Base-by-base conservation (phyloP, 2,797 vertebrate species). In the Melanotaenia pygmaea region DNA sequence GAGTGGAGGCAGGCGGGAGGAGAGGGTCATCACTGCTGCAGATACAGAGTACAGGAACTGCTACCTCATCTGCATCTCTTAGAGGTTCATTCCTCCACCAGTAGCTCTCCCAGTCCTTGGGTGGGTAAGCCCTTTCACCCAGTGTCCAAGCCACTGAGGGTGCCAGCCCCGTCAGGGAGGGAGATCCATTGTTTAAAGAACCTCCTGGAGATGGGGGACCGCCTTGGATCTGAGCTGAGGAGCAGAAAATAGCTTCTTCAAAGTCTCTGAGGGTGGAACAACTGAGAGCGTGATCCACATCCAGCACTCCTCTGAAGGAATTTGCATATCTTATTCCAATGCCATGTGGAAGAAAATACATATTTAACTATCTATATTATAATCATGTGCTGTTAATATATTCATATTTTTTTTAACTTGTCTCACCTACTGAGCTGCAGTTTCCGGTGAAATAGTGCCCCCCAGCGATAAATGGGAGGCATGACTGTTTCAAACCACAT, bases 71-170 rank as follows among this genome's bases (percentile, higher is more conserved):
- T 12, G 94, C 96, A 0, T 97, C 96, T 24, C 96, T 94, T 53
- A 98, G 92, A 0, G 97, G 96, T 69, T 98, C 96, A 0, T 98
- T 98, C 75, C 83, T 91, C 32, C 95, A 95, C 97, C 97, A 97
- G 87, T 98, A 98, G 26, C 80, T 47, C 16, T 94, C 93, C 97
- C 96, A 97, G 81, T 89, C 93, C 56, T 56, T 59, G 14, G 85
- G 78, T 5, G 72, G 84, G 53, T 66, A 37, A 0, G 76, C 89
- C 28, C 89, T 80, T 30, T 92, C 90, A 0, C 79, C 85, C 72
- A 90, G 83, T 0, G 30, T 85, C 82, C 76, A 86, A 43, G 67
- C 77, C 16, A 38, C 82, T 11, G 83, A 70, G 28, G 82, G 74
- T 8, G 71, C 35, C 38, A 70, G 54, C 26, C 69, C 74, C 57